Base-by-base conservation (phyloP, 2,888 invertebrate genomes). In the Netelia melanura region DNA sequence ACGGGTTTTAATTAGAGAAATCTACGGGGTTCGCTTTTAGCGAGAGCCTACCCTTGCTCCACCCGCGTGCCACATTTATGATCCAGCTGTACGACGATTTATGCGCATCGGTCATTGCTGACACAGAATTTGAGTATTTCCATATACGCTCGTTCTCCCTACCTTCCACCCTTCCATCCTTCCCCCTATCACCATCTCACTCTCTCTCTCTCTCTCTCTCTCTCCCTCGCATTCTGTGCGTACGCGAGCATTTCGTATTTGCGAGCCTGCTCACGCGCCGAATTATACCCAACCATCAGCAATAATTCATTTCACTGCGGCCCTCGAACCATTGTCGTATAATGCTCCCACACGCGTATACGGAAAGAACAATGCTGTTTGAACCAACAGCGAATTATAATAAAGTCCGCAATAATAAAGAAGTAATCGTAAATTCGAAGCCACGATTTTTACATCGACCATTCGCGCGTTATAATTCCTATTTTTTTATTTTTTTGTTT, bases 1-100 rank as follows among this genome's bases (percentile, higher is more conserved):
- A 83, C 78, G 78, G 78, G 71, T 83, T 83, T 83, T 83, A 83
- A 83, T 83, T 83, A 83, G 78, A 83, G 83, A 68, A 78, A 78
- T 78, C 30, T 30, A 30, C 30, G 30, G 30, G 30, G 30, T 30
- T 30, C 43, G 25, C 64, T 48, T n/a, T 21, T 43, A 71, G 62
- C 44, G 68, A 43, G 48, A 77, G 6, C 30, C 30, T 30, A 30
- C 48, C 65, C 43, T 43, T 9, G 10, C 64, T 17, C 30, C 56
- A 61, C 67, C 61, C 21, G 52, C 14, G 56, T 30, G 52, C 25
- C 30, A 54, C 78, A 68, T 83, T 83, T 78, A 74, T 83, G 83
- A 83, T 83, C 62, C 83, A 68, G 74, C 62, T 68, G 68, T 43
- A 83, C 64, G 56, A 64, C 77, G 71, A 83, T 83, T 83, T 78